Percentiles rank a stretch among this genome's conserved stretches.
Evolutionary conservation across 2,888 invertebrate species (phyloP).

Genomic region (Latrodectus elegans): DNA sequence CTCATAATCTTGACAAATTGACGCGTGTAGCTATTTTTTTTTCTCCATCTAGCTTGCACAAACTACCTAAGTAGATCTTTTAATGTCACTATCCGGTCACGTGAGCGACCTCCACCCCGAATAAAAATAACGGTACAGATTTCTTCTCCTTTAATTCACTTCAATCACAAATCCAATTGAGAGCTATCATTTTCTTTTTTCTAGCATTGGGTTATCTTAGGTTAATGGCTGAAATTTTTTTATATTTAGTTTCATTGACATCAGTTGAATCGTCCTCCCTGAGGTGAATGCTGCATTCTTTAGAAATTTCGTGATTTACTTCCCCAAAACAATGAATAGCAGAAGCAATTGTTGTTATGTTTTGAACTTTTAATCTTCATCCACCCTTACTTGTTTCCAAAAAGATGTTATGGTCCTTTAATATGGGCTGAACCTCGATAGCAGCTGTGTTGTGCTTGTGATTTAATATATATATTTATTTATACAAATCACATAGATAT

Average conservation of each 20-base stretch:
- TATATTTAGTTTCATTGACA: conserved; percentile 36
- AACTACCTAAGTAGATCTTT: conserved; percentile 21
- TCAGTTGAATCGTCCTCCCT: not conserved
- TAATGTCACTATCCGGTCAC: conserved; percentile 21
- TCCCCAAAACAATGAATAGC: not conserved
- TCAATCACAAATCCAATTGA: not conserved
- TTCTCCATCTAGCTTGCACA: not conserved
- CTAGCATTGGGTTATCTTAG: conserved; percentile 45
- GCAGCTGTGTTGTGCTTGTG: too few species aligned
- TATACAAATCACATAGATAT: too few species aligned
- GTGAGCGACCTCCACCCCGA: conserved; percentile 12
- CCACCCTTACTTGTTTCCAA: too few species aligned
- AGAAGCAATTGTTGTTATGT: not conserved
- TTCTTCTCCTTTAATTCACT: conserved; percentile 2
- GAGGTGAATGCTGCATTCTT: not conserved
- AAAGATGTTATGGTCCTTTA: too few species aligned
- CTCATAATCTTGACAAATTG: conserved; percentile 49
- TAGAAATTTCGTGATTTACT: not conserved
- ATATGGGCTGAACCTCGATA: too few species aligned
- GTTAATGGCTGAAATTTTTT: conserved; percentile 53
- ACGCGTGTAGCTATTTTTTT: conserved; percentile 24
- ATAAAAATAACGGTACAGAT: conserved; percentile 32
- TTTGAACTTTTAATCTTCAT: not conserved
- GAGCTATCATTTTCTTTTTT: conserved; percentile 1
- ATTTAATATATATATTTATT: too few species aligned